These are phyloP conservation scores for Phragmatobia fuliginosa DNA, from an alignment of 2,888 invertebrate species.

Conservation along the genomic window DNA sequence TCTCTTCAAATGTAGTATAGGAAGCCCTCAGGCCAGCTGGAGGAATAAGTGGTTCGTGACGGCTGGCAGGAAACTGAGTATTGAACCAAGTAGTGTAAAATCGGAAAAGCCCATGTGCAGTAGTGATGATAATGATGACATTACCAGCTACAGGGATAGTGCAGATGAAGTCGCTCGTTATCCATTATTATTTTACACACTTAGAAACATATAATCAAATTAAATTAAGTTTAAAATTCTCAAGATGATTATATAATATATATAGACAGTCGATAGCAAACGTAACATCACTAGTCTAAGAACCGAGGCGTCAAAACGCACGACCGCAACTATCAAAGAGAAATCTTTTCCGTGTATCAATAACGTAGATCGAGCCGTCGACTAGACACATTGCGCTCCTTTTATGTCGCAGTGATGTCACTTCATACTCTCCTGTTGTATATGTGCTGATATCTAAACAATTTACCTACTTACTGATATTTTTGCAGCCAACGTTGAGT, in stretches of 20 bases:
- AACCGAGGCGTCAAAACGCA: constrained; percentile 81
- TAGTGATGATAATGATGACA: too few species aligned
- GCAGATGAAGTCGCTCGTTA: too few species aligned
- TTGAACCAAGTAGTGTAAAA: too few species aligned
- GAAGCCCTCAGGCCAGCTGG: too few species aligned
- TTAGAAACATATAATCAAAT: too few species aligned
- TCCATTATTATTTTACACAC: too few species aligned
- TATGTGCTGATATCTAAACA: constrained; percentile 8
- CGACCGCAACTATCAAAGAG: constrained; percentile 86
- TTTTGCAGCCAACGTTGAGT: neutral
- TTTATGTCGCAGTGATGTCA: constrained; percentile 62
- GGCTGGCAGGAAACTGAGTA: too few species aligned
- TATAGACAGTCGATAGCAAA: neutral
- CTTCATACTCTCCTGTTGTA: constrained; percentile 39
- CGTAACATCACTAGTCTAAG: constrained; percentile 37
- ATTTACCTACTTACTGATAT: neutral
- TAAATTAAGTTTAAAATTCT: neutral
- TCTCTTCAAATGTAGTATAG: too few species aligned
- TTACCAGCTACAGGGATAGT: too few species aligned
- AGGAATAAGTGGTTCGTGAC: too few species aligned
- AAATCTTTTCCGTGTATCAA: constrained; percentile 88
- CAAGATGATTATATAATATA: neutral
- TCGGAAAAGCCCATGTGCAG: too few species aligned
- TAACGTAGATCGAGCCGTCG: constrained; percentile 75
- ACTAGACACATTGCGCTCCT: constrained; percentile 76